phyloP scores from a whole-genome alignment of 2,797 vertebrate genomes.

The Scarus forsteni region DNA sequence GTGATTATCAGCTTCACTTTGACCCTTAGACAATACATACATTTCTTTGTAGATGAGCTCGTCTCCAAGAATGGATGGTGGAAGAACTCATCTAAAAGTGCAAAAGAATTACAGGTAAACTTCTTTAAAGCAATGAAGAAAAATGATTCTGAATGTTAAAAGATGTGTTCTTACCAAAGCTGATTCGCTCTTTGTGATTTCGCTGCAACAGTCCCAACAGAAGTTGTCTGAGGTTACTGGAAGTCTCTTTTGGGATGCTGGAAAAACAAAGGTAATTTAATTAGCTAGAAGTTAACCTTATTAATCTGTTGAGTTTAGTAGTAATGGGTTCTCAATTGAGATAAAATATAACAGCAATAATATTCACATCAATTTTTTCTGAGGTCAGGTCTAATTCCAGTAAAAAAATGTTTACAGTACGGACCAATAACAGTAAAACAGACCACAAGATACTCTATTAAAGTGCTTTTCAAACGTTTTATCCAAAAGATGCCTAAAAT shows the following conservation, averaged over 20 bases:
- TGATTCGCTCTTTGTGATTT: constrained; percentile 92
- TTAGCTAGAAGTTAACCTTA: background rate
- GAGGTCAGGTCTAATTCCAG: too few species aligned
- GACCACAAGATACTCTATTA: too few species aligned
- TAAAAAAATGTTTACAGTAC: too few species aligned
- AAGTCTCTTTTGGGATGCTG: constrained; percentile 97
- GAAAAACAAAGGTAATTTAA: constrained; percentile 24
- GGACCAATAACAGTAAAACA: too few species aligned
- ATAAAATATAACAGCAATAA: too few species aligned
- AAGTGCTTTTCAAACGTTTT: too few species aligned
- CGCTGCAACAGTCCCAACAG: constrained; percentile 92
- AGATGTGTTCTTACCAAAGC: constrained; percentile 87
- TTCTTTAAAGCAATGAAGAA: background rate
- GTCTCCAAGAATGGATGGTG: constrained; percentile 93
- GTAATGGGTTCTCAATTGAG: too few species aligned
- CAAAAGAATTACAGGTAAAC: constrained; percentile 12
- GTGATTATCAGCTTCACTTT: background rate
- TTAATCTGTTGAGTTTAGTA: too few species aligned
- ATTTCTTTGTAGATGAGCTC: constrained; percentile 90
- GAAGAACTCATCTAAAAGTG: constrained; percentile 92
- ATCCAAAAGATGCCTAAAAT: too few species aligned
- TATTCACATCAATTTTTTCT: too few species aligned
- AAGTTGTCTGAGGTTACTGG: constrained; percentile 89
- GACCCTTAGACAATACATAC: constrained; percentile 81
- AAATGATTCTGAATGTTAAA: background rate